A percentile compares a stretch with the other conserved stretches of the same genome.
phyloP scores from a whole-genome alignment of 2,113 vertebrate genomes.

The Rutilus rutilus region DNA sequence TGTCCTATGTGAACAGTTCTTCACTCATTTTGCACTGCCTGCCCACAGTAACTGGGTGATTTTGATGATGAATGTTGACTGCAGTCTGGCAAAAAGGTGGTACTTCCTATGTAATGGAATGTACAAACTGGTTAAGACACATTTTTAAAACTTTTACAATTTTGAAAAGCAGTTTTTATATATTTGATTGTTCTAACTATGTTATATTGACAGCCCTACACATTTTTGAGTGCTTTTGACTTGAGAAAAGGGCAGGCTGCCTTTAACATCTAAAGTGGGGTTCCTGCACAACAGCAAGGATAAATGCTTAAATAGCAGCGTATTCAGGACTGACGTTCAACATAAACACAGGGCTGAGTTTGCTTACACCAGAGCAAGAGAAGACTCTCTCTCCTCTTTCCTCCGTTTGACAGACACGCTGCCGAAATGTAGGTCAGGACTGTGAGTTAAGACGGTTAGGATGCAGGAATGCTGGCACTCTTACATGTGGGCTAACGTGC shows the following conservation, averaged over 20 bases:
- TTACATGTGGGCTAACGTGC: conserved; percentile 10
- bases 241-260: too few relatives aligned
- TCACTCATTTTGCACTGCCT: neutral
- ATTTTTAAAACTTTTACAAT: too few relatives aligned
- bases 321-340: conserved; percentile 63
- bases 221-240: too few relatives aligned
- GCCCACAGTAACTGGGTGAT: neutral
- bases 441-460: conserved; percentile 61
- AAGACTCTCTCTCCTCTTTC: conserved; percentile 22
- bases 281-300: conserved; percentile 52
- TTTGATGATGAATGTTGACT: neutral
- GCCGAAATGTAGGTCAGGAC: conserved; percentile 73
- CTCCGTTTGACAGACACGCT: conserved; percentile 32
- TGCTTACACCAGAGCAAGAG: conserved; percentile 52
- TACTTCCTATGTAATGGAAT: neutral
- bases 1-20: neutral
- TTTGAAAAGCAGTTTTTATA: neutral
- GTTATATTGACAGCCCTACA: too few relatives aligned
- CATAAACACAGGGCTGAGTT: conserved; percentile 71
- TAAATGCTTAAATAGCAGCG: conserved; percentile 63
- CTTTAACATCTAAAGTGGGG: too few relatives aligned
- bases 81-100: neutral
- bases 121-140: neutral
- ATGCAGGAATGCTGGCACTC: conserved; percentile 39
- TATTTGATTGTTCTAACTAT: too few relatives aligned